Percentiles rank a stretch among this genome's conserved stretches.
phyloP scores from a whole-genome alignment of 2,888 invertebrate species.

The Sphaeridia pumilis region DNA sequence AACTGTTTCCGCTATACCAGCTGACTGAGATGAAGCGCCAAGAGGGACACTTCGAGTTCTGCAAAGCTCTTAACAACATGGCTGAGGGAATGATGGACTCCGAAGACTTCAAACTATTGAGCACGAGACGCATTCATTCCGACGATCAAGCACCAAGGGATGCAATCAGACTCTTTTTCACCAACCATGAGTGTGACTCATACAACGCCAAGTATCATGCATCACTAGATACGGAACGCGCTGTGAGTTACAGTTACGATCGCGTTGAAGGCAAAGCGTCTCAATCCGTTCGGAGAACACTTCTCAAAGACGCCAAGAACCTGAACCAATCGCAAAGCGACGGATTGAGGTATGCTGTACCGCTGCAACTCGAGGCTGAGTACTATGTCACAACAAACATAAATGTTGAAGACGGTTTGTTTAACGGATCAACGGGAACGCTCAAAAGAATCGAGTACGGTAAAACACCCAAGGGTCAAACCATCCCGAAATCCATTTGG shows the following conservation, averaged over 20 bases:
- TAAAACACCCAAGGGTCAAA: neutral
- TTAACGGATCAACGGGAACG: slow-evolving; percentile 27
- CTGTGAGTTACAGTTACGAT: slow-evolving; percentile 2
- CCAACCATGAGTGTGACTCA: slow-evolving; percentile 10
- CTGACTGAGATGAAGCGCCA: slow-evolving; percentile 26
- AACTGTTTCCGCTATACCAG: slow-evolving; percentile 13
- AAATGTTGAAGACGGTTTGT: slow-evolving; percentile 22
- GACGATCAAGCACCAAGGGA: slow-evolving; percentile 1
- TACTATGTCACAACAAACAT: slow-evolving; percentile 23
- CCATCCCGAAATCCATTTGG: slow-evolving; percentile 7
- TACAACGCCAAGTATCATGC: slow-evolving; percentile 6
- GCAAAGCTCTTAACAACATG: slow-evolving; percentile 21
- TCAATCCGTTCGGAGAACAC: neutral
- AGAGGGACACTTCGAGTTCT: slow-evolving; percentile 20
- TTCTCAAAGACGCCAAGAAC: neutral
- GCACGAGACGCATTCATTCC: slow-evolving; percentile 9
- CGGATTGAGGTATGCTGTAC: slow-evolving; percentile 3
- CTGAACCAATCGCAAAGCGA: neutral
- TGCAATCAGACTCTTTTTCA: slow-evolving; percentile 10
- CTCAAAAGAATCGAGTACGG: slow-evolving; percentile 11
- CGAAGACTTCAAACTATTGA: slow-evolving; percentile 11
- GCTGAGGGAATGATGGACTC: slow-evolving; percentile 15
- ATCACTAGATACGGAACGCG: slow-evolving; percentile 3
- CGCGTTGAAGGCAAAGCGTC: neutral
- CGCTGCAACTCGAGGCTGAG: slow-evolving; percentile 9